Conservation (phyloP, 2,113 vertebrate genomes). For the Pelodiscus sinensis region DNA sequence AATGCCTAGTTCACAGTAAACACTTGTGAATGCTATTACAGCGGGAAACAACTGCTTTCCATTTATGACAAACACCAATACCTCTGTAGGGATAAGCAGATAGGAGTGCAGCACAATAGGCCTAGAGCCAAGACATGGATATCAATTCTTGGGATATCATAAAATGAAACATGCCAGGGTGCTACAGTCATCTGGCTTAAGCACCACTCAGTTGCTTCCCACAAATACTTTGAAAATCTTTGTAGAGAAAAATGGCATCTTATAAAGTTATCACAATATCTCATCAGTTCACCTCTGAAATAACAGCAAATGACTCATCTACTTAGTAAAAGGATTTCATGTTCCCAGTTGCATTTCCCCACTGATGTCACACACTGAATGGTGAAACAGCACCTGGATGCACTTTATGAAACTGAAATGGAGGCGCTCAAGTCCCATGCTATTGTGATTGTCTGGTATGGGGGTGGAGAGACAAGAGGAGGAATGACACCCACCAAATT, state of each 20-base stretch:
- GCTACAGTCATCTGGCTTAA: slow-evolving; percentile 38
- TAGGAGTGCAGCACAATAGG: neutral
- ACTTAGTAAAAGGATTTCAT: neutral
- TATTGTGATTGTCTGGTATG: neutral
- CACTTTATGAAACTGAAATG: neutral
- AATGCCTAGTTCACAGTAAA: neutral
- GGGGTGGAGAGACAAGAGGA: neutral
- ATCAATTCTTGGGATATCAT: slow-evolving; percentile 27
- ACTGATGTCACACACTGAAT: neutral
- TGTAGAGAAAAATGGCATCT: neutral
- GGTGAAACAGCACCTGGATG: neutral
- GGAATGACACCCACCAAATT: neutral
- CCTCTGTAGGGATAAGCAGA: neutral
- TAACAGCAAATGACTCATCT: slow-evolving; percentile 26
- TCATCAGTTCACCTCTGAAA: slow-evolving; percentile 5
- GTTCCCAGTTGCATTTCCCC: neutral
- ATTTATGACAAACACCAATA: neutral
- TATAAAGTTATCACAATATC: slow-evolving; percentile 21
- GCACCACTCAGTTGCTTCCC: neutral
- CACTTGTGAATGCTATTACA: neutral
- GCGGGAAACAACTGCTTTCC: neutral
- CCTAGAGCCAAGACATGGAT: neutral
- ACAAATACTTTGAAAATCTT: neutral
- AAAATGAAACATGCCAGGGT: slow-evolving; percentile 19
- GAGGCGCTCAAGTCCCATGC: neutral